Conservation (phyloP, 92 coral and sea anemone species). For the Bergia puertoricense region DNA sequence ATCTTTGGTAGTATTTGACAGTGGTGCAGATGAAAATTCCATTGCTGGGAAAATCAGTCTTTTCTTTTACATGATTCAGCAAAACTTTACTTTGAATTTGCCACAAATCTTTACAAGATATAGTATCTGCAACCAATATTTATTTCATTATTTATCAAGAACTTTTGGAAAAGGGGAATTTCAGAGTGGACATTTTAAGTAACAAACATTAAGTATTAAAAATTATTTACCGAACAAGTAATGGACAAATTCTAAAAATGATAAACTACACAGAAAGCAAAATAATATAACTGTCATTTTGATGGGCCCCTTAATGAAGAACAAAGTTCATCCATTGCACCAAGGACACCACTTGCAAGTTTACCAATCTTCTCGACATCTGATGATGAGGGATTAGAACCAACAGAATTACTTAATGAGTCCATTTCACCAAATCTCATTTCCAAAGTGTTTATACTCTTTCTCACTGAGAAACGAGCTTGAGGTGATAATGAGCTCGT, state of each 20-base stretch:
- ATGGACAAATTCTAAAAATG: neutral
- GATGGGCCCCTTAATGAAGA: constrained; percentile 64
- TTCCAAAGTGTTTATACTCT: constrained; percentile 77
- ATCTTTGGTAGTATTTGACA: neutral
- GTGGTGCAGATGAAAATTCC: neutral
- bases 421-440: constrained; percentile 75
- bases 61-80: too few relatives aligned
- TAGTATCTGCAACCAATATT: neutral
- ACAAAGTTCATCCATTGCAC: constrained; percentile 69
- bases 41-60: neutral
- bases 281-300: constrained; percentile 31
- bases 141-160: neutral
- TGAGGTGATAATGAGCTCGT: constrained; percentile 84
- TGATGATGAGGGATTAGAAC: constrained; percentile 65
- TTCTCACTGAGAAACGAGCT: constrained; percentile 79
- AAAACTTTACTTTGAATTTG: neutral
- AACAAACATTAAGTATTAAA: neutral
- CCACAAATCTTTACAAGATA: neutral
- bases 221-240: neutral
- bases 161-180: neutral
- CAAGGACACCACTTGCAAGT: constrained; percentile 62
- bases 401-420: constrained; percentile 71
- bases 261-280: neutral
- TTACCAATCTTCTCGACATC: constrained; percentile 82
- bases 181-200: neutral